Evolutionary conservation across 30 jellyfish, hydroid and myxozoan genomes (phyloP), one percentile per base, ranked within the genome.

Genomic region (Aurelia aurita): DNA sequence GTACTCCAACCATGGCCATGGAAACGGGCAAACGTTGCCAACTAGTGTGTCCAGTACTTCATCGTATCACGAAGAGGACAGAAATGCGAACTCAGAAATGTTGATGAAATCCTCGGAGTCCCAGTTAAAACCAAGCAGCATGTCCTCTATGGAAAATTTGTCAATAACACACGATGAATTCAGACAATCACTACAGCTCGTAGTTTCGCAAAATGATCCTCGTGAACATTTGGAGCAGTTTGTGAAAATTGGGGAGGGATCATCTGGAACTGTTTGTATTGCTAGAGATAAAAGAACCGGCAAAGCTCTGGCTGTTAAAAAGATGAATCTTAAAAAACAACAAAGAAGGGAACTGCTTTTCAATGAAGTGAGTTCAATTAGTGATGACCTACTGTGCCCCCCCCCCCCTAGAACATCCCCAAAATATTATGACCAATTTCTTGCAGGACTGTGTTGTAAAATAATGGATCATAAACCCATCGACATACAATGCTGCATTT

Each of bases 191-290:
- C 82, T 93, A 23, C 90, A 87, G 46, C 47, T 93, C 76, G 98
- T 93, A 26, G 98, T 93, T 60, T 72, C 90, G 43, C 80, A 79
- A 21, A 96, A 69, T 31, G 98, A 93, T 49, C 98, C 98, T n/a
- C 91, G 95, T 46, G 90, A 72, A 58, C 77, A 76, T 74, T 67
- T 93, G 20, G 98, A 93, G 73, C 94, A 93, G 73, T 93, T 93
- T 44, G 98, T 93, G 43, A 93, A 93, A 82, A 93, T 93, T 25
- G 98, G 98, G 43, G 98, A 93, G 80, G 98, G 98, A 9, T 93
- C 98, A 3, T 88, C 98, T 43, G 98, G 98, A 14, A 88, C 94
- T 59, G 98, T 93, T 46, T 93, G 98, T 69, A 93, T 93, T 39
- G 98, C 98, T 11, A 87, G 93, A 77, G 98, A 93, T 64, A 93